phyloP scores from a whole-genome alignment of 2,888 invertebrate genomes.

The Helleia helle region DNA sequence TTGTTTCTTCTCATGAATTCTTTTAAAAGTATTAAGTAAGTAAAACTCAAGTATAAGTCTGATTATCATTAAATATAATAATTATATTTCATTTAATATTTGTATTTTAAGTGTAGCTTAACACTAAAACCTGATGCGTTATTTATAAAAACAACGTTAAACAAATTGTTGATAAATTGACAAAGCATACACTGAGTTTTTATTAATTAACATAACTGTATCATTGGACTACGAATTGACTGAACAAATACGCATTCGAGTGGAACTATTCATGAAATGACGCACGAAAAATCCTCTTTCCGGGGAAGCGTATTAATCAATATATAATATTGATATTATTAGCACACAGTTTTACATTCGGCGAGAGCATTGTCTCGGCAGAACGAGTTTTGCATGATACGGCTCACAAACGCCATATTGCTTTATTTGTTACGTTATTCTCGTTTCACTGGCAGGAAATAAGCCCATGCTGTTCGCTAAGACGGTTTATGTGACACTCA shows the following conservation, averaged over 20 bases:
- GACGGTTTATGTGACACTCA: conserved; percentile 7
- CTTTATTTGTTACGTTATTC: conserved; percentile 50
- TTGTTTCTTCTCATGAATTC: too few species aligned
- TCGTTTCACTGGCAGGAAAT: conserved; percentile 48
- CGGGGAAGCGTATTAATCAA: conserved; percentile 14
- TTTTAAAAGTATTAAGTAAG: too few species aligned
- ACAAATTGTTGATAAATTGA: neutral
- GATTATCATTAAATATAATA: too few species aligned
- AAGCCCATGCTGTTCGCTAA: conserved; percentile 16
- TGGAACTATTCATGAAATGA: conserved; percentile 23
- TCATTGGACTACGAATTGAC: conserved; percentile 3
- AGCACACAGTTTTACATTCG: conserved; percentile 22
- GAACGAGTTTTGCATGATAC: conserved; percentile 49
- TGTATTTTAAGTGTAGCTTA: too few species aligned
- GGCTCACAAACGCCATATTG: conserved; percentile 41
- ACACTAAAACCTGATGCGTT: too few species aligned
- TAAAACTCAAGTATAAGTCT: too few species aligned
- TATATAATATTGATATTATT: conserved; percentile 17
- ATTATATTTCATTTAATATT: too few species aligned
- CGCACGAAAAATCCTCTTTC: conserved; percentile 12
- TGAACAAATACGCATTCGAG: conserved; percentile 10
- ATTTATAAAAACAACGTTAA: too few species aligned
- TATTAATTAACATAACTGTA: conserved; percentile 7
- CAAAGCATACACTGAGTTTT: neutral
- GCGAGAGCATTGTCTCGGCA: conserved; percentile 36